Evolutionary conservation across 2,888 invertebrate genomes (phyloP), one percentile per base, ranked within the genome.

Genomic region (Chymomyza amoena): DNA sequence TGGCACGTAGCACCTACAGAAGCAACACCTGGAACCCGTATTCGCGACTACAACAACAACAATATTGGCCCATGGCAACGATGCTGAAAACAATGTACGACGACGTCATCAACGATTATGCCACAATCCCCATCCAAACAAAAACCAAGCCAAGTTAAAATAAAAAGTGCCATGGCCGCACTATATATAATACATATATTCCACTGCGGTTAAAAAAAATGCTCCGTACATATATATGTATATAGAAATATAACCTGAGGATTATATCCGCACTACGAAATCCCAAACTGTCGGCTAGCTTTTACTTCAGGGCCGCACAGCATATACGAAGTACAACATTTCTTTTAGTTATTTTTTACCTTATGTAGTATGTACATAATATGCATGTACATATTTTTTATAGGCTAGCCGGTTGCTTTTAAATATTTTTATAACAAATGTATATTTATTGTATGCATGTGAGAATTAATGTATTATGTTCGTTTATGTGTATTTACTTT

Each of bases 251-350:
- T 75, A 77, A 64, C 75, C 69, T 51, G 66, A 32, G 84, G 88
- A 86, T 84, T 84, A 88, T 75, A 72, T 77, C 70, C 71, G 87
- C 81, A 71, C 75, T 68, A 69, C 63, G 74, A 70, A 76, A 78
- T 80, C 70, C 76, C 71, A 65, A 75, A 86, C 84, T 84, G 88
- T 79, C 81, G 79, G 66, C 59, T 66, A 68, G 74, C 76, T 65
- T 68, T 73, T 69, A 75, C 71, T 66, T 73, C 73, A 65, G 67
- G 60, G 63, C 76, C 66, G 66, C 64, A 61, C 66, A 39, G 50
- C 51, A 39, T 39, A 32, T 28, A 61, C 63, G 25, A 59, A 61
- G 56, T 45, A 52, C 54, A 39, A 61, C 70, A 66, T 76, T 70
- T 64, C 63, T 61, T 74, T 76, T 74, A 66, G 76, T 66, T 72